Base-by-base conservation (phyloP, 2,113 vertebrate genomes). In the Lophotis ruficrista region DNA sequence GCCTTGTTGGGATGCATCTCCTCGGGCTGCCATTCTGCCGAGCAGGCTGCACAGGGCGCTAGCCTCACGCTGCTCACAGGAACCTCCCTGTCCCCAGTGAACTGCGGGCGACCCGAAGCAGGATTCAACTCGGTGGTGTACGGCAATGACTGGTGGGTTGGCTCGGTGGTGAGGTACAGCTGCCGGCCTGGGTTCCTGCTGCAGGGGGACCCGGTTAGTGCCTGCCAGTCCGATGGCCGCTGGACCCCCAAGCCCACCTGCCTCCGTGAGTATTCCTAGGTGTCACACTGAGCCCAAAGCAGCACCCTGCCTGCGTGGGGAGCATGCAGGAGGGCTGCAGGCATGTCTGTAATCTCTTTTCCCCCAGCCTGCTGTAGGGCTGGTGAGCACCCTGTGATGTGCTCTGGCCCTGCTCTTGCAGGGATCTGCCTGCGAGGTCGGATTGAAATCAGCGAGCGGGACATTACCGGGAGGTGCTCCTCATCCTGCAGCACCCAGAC, bases 101-200 rank as follows among this genome's bases (percentile, higher is more conserved):
- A 98, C 96, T 99, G 99, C 20, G 98, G 98, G 61, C 96, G 78
- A 56, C 98, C 99, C 3, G 98, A 98, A 83, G 98, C 97, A 1
- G 98, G 98, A 71, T 97, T 97, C 43, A 98, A 98, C 65, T 98
- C 98, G 0, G 71, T 93, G 25, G 97, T 98, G 64, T 87, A 96
- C 3, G 98, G 98, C 41, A 98, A 98, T 2, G 98, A 98, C 95
- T 99, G 98, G 98, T 99, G 98, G 98, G 98, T 99, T 38, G 98
- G 98, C 89, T 98, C 98, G 0, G 97, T 98, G 96, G 98, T 99
- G 93, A 96, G 98, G 58, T 98, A 99, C 88, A 31, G 96, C 68
- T 99, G 98, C 90, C 98, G 96, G 38, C 82, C 98, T 2, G 98
- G 98, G 11, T 99, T 98, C 96, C 94, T 98, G 87, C 97, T 99